Evolutionary conservation across 2,888 invertebrate species (phyloP).

Genomic region (Hirtodrosophila alboralis): DNA sequence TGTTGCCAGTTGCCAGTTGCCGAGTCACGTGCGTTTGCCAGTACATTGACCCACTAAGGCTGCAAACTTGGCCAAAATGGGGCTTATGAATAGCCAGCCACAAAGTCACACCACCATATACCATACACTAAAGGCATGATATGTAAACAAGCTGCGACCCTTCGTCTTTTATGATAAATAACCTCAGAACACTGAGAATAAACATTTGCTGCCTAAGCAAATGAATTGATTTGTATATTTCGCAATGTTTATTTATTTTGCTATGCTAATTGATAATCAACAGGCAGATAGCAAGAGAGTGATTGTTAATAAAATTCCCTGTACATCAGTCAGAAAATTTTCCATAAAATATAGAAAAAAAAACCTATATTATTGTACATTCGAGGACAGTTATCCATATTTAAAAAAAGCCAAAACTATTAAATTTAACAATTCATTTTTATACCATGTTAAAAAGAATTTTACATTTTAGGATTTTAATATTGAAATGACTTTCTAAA

Average conservation of each 20-base stretch:
- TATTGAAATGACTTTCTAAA: too few relatives aligned
- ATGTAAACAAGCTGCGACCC: slow-evolving; percentile 26
- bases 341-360: too few relatives aligned
- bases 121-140: slow-evolving; percentile 22
- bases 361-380: too few relatives aligned
- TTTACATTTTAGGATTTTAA: too few relatives aligned
- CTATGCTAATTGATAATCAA: slow-evolving; percentile 47
- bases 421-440: too few relatives aligned
- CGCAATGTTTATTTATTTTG: slow-evolving; percentile 35
- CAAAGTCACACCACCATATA: slow-evolving; percentile 48
- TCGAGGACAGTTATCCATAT: too few relatives aligned
- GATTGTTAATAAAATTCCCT: slow-evolving; percentile 13
- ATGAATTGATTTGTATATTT: slow-evolving; percentile 24
- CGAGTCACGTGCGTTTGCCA: slow-evolving; percentile 68
- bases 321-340: slow-evolving; percentile 1
- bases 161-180: slow-evolving; percentile 13
- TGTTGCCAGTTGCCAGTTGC: slow-evolving; percentile 46
- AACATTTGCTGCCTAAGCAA: slow-evolving; percentile 6
- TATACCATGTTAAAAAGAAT: too few relatives aligned
- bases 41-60: slow-evolving; percentile 63
- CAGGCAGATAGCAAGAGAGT: slow-evolving; percentile 5
- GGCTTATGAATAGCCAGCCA: slow-evolving; percentile 48
- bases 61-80: slow-evolving; percentile 47
- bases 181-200: slow-evolving; percentile 3
- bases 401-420: too few relatives aligned